Base-by-base conservation (phyloP, 2,113 vertebrate species). In the Notothenia rossii region DNA sequence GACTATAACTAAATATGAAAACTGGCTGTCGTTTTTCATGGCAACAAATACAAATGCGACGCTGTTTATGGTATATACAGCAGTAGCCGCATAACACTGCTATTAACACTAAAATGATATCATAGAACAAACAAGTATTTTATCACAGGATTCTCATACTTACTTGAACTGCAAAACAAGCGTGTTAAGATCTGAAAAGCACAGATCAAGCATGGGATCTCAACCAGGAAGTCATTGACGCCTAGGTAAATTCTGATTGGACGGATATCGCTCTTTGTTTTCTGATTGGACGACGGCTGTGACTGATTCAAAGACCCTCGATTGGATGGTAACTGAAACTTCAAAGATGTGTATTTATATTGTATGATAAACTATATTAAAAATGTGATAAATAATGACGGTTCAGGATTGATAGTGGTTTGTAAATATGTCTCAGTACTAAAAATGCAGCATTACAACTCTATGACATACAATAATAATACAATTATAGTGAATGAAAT, bases 191-290 rank as follows among this genome's bases (percentile, higher is more conserved):
- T 25, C 8, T 2, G 7, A 0, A 0, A 11, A 49, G 45, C 61
- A 36, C 49, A 65, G 5, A 84, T 71, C 55, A 46, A 68, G 88
- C 90, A 63, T 87, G 88, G 69, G 59, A 22, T 40, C 1, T 12
- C 13, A 88, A 88, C 55, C 77, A 17, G 92, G 92, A 93, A 89
- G 83, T 59, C 1, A 25, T 29, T 54, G 1, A 40, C 1, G 46
- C 1, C 2, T 0, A 43, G 12, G 4, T 43, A 17, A 64, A 33
- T 0, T 25, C 1, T 78, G 74, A 90, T 91, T 92, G 86, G 89
- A 70, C 70, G 7, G 40, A 43, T 10, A 10, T 55, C 4, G 10
- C 3, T 51, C 3, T 7, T 3, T 33, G 71, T 17, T 75, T 51
- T 69, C 17, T 85, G 82, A 92, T 91, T 87, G 87, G 87, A 69